Base-by-base conservation (phyloP, 2,797 vertebrate species). In the Rhincodon typus region DNA sequence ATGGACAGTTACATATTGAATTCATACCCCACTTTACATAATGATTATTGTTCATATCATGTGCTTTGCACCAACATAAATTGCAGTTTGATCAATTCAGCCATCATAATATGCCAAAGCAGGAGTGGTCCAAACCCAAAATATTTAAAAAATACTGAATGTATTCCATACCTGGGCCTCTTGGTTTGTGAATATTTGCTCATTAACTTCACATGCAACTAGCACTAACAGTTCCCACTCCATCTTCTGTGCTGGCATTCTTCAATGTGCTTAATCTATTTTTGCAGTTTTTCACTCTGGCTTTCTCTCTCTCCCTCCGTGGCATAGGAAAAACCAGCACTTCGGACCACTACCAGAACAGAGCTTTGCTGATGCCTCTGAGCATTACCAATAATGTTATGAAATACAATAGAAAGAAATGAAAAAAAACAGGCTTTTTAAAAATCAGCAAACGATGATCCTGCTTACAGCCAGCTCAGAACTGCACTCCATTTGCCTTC, bases 191-290 rank as follows among this genome's bases (percentile, higher is more conserved):
- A 98, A 98, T 97, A 98, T 97, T 96, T 98, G 98, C 57, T 42
- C 96, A 96, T 98, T 98, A 96, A 98, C 98, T 96, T 98, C 98
- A 96, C 98, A 98, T 97, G 98, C 98, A 97, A 98, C 98, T 97
- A 98, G 97, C 96, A 98, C 98, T 97, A 98, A 97, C 98, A 98
- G 98, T 97, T 98, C 98, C 97, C 98, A 97, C 97, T 98, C 98
- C 98, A 98, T 98, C 96, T 98, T 98, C 98, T 98, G 98, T 95
- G 98, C 98, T 98, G 98, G 98, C 98, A 98, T 98, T 97, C 97
- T 98, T 97, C 94, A 94, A 94, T 6, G 69, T 34, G 94, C 94
- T 74, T 69, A 46, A 34, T 94, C 38, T 94, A 93, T 93, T 42
- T 93, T 67, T 93, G 90, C 25, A 93, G 90, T 69, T 93, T 93